These are phyloP conservation scores for Tiliacea aurago DNA, from an alignment of 2,888 invertebrate genomes.

Conservation along the genomic window DNA sequence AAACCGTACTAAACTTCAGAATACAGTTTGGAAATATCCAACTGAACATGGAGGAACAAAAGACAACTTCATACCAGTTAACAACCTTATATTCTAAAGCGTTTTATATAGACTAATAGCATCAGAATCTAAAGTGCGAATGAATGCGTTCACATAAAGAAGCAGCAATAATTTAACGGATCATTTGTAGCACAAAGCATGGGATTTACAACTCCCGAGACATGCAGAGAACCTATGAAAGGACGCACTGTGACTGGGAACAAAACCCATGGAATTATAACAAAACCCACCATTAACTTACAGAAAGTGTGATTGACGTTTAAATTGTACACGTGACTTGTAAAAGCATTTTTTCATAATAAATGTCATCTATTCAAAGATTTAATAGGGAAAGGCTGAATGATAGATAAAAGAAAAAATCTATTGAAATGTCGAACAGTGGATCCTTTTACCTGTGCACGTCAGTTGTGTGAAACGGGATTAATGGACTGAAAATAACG, in stretches of 20 bases:
- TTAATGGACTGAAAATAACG: constrained; percentile 50
- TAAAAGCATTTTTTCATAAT: constrained; percentile 73
- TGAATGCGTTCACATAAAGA: constrained; percentile 64
- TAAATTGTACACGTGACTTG: constrained; percentile 76
- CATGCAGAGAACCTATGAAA: constrained; percentile 67
- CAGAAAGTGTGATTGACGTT: constrained; percentile 81
- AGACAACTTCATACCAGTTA: constrained; percentile 3
- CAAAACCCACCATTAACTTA: constrained; percentile 69
- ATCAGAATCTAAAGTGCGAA: constrained; percentile 23
- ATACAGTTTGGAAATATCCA: background rate
- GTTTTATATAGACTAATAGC: constrained; percentile 14
- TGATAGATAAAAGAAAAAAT: constrained; percentile 71
- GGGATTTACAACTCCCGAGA: constrained; percentile 66
- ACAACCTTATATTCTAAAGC: constrained; percentile 23
- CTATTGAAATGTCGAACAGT: constrained; percentile 64
- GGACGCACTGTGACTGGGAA: constrained; percentile 70
- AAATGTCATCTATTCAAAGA: constrained; percentile 74
- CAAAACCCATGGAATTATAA: constrained; percentile 77
- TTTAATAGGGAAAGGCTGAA: constrained; percentile 65
- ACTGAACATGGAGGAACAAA: background rate
- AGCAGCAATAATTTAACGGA: constrained; percentile 83
- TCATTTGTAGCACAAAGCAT: constrained; percentile 78
- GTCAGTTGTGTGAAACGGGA: constrained; percentile 64
- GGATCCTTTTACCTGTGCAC: constrained; percentile 65
- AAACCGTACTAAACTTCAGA: background rate